Percentiles rank a stretch among this genome's conserved stretches.
Evolutionary conservation across 2,888 invertebrate genomes (phyloP).

Genomic region (Lasioglossum figueresi): DNA sequence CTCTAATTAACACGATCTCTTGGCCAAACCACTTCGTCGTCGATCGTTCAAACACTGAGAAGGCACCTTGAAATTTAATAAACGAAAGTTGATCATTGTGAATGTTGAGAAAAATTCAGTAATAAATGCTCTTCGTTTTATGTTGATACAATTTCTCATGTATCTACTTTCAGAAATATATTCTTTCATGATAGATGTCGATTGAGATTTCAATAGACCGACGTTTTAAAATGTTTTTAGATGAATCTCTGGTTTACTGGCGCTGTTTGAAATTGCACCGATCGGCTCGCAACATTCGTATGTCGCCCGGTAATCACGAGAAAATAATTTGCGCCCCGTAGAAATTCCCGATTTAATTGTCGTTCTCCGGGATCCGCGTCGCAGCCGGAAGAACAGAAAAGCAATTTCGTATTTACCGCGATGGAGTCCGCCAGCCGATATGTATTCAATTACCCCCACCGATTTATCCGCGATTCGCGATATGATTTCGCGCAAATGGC

Average conservation of each 20-base stretch:
- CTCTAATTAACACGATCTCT: slow-evolving; percentile 35
- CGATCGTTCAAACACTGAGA: not conserved
- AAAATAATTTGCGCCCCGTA: slow-evolving; percentile 39
- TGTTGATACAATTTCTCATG: not conserved
- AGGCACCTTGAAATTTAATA: not conserved
- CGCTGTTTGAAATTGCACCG: not conserved
- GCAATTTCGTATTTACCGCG: slow-evolving; percentile 43
- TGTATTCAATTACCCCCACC: slow-evolving; percentile 8
- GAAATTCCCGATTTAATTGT: slow-evolving; percentile 44
- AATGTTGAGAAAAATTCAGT: too few species aligned
- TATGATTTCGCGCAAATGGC: slow-evolving; percentile 11
- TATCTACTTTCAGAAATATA: not conserved
- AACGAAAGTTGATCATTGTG: not conserved
- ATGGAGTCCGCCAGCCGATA: slow-evolving; percentile 9
- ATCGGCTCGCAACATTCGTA: not conserved
- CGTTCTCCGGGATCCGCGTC: slow-evolving; percentile 9
- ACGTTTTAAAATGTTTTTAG: not conserved
- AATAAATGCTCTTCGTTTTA: not conserved
- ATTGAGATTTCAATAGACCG: not conserved
- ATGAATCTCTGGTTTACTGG: not conserved
- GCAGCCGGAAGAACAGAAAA: slow-evolving; percentile 27
- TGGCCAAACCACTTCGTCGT: not conserved
- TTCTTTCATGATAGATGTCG: not conserved
- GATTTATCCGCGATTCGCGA: slow-evolving; percentile 25
- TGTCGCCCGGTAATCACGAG: slow-evolving; percentile 24